phyloP scores from a whole-genome alignment of 2,113 vertebrate species.

The Aleadryas rufinucha region DNA sequence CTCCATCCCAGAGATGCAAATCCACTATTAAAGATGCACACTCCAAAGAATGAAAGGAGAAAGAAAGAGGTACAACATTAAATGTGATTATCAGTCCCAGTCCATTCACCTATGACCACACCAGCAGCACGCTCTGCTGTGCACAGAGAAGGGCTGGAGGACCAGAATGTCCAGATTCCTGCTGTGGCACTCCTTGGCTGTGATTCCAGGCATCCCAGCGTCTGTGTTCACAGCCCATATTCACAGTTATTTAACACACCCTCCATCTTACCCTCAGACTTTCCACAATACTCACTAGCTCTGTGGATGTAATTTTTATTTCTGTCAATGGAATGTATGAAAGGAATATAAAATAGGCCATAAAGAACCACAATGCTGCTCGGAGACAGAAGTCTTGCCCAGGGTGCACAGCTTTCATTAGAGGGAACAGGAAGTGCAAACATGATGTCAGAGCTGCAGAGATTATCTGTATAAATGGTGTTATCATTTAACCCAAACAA shows the following conservation, averaged over 20 bases:
- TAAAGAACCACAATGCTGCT: neutral
- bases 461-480: conserved; percentile 28
- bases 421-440: conserved; percentile 35
- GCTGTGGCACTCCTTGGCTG: neutral
- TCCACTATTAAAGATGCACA: too few species aligned
- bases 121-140: neutral
- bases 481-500: conserved; percentile 50
- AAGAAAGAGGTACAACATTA: neutral
- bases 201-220: neutral
- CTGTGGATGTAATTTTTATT: neutral
- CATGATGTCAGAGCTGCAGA: neutral
- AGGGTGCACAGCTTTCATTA: neutral
- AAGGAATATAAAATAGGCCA: conserved; percentile 5
- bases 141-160: neutral
- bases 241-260: neutral
- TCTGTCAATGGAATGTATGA: neutral
- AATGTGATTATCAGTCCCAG: neutral
- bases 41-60: neutral
- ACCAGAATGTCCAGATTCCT: neutral
- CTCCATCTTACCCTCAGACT: neutral
- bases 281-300: neutral
- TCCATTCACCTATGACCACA: neutral
- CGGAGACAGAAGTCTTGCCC: neutral
- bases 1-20: neutral
- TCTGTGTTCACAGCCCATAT: neutral